Evolutionary conservation across 2,888 invertebrate genomes (phyloP), one percentile per base, ranked within the genome.

Genomic region (Lepidonotus clava): DNA sequence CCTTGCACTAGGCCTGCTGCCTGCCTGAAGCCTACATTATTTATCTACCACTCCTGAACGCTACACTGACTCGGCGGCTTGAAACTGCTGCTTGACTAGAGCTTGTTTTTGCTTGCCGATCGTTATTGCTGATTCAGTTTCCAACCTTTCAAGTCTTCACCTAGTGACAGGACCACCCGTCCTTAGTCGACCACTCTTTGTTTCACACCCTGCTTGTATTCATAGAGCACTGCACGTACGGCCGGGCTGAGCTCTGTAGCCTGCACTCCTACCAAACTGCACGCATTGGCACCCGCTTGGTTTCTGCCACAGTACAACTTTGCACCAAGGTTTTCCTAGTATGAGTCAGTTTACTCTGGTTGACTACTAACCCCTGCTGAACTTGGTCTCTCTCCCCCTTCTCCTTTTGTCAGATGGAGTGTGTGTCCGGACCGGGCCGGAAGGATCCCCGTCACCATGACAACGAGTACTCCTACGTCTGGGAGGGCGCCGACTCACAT

Each of bases 391-490:
- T 71, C 38, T 71, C 34, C 38, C 36, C 71, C 71, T 38, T 11
- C 46, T 46, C n/a, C n/a, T n/a, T n/a, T n/a, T n/a, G n/a, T 38
- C 71, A 71, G 71, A 71, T 71, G 71, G 71, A 71, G 2, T 71
- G 71, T n/a, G 56, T n/a, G 21, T 56, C 5, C 14, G 18, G 71
- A 11, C 34, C 34, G 18, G 46, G 41, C 46, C 24, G 46, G 18
- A 46, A 46, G n/a, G 46, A 80, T 34, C 80, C 80, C 5, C 41
- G 80, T 24, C 80, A 80, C 34, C 28, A 46, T n/a, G 85, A 85
- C 71, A 85, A 66, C 53, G 85, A 85, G 67, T 85, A 85, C 41
- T 67, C 85, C 32, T 85, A 85, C 76, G 85, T 85, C 14, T 85
- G 85, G 85, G 85, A 85, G 21, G 40, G 84, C 28, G 40, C 85